phyloP scores from a whole-genome alignment of 2,113 vertebrate genomes.

The Amblyornis subalaris region DNA sequence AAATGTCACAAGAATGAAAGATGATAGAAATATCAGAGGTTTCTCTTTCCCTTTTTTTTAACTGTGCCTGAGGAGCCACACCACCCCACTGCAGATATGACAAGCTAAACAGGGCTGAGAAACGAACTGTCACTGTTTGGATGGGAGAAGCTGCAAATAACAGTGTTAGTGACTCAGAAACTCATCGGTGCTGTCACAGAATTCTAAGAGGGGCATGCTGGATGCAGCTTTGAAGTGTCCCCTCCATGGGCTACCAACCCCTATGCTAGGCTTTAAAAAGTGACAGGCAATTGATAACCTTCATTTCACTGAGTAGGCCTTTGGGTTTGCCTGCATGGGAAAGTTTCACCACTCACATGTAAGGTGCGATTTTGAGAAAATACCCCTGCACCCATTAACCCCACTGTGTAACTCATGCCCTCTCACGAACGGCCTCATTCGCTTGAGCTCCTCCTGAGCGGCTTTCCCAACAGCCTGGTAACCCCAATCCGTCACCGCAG shows the following conservation, averaged over 20 bases:
- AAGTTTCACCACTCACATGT: background rate
- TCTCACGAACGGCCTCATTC: accelerated
- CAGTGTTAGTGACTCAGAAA: background rate
- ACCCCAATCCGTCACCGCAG: accelerated
- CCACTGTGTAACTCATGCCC: background rate
- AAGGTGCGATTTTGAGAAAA: background rate
- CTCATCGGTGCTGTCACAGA: background rate
- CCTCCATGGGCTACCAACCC: background rate
- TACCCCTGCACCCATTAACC: background rate
- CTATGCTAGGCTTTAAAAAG: background rate
- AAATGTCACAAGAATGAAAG: slow-evolving; percentile 55
- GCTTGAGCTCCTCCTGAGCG: background rate
- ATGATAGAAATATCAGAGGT: slow-evolving; percentile 51
- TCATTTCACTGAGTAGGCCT: background rate
- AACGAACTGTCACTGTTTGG: slow-evolving; percentile 1
- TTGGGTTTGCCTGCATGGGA: background rate
- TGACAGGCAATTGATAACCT: background rate
- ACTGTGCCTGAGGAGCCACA: slow-evolving; percentile 13
- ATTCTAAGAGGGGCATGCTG: background rate
- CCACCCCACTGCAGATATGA: slow-evolving; percentile 8
- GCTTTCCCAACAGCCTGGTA: background rate
- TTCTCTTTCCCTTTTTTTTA: slow-evolving; percentile 8
- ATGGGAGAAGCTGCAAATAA: slow-evolving; percentile 5
- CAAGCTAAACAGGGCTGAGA: slow-evolving; percentile 42
- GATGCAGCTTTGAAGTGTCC: background rate